Base-by-base conservation (phyloP, 2,113 vertebrate species). In the Sylvicapra grimmia region DNA sequence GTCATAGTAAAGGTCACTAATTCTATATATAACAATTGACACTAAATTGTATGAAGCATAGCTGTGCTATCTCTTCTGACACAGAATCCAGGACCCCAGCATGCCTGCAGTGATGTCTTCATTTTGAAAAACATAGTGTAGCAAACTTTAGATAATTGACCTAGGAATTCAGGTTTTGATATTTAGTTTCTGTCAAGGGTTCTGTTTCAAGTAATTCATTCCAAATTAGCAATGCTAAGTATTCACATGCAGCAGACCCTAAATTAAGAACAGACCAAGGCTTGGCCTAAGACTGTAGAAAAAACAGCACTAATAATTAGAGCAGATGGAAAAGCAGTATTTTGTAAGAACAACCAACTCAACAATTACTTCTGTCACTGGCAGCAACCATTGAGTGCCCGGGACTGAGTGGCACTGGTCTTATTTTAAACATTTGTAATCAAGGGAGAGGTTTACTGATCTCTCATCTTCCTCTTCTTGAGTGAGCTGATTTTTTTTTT, bases 181-280 rank as follows among this genome's bases (percentile, higher is more conserved):
- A 82, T 89, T 97, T 49, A 97, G 40, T 51, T 98, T 63, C 56
- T 96, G 58, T 97, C 25, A 86, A 96, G 83, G 79, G 90, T 90
- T 95, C 91, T 92, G 47, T 75, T 95, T 97, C n/a, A 86, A 97
- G 59, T 63, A 72, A 98, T 97, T 88, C 27, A 0, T 80, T 97
- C 82, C 95, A 84, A 98, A 97, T 97, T 97, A 95, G 84, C 51
- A 97, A 54, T 0, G 14, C 95, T 98, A 97, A 65, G 58, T 77
- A 86, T 61, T 96, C 89, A 94, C 56, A 95, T 91, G 63, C 13
- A 97, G 51, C 93, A 96, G 85, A 95, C 47, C 33, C 72, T 54
- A 83, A 97, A 97, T 95, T 91, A 77, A 98, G 79, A 97, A 88
- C 65, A 98, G 97, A 92, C 4, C 2, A 58, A 90, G 80, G 44